Base-by-base conservation (phyloP, 2,888 invertebrate genomes). In the Orthonevra nobilis region DNA sequence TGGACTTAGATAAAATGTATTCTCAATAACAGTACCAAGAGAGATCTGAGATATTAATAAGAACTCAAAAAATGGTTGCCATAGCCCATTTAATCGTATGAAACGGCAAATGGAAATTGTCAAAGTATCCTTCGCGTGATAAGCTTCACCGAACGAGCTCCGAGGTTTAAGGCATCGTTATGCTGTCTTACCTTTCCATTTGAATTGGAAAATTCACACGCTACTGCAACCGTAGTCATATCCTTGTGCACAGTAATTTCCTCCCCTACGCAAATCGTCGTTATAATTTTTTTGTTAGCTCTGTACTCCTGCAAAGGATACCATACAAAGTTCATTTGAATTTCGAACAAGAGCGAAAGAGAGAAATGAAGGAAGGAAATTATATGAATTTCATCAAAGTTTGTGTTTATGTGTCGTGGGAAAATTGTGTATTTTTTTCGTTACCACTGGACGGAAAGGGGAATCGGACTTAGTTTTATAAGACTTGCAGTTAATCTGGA, bases 231-330 rank as follows among this genome's bases (percentile, higher is more conserved):
- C 61, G 66, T 54, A 46, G 60, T 64, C 34, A 52, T 77, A 54
- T 72, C 77, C 77, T 77, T 79, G 61, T 73, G 79, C 73, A 79
- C 68, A 68, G 73, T 46, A 56, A 73, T 72, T 79, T 68, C 66
- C 66, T 72, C 79, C 79, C 73, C 79, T 79, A 79, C 72, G 79
- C 79, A 79, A 73, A 79, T 68, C 61, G 79, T 60, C 42, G 46
- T 26, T 26, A 34, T 38, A 19, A 46, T 15, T 40, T 64, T 54
- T 50, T 40, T 69, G 0, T 56, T 17, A 28, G 10, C 28, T 48
- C 32, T 60, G 28, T 64, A 52, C 64, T 56, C 61, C 38, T 61
- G 70, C 58, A 77, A 77, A 77, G 77, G 77, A 77, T 77, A 75
- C 56, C 48, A 56, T 44, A 19, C 36, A 72, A 66, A 72, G 77